Percentiles rank a stretch among this genome's conserved stretches.
These are phyloP conservation scores for Temnothorax rugatulus DNA, from an alignment of 2,888 invertebrate genomes.

Conservation along the genomic window DNA sequence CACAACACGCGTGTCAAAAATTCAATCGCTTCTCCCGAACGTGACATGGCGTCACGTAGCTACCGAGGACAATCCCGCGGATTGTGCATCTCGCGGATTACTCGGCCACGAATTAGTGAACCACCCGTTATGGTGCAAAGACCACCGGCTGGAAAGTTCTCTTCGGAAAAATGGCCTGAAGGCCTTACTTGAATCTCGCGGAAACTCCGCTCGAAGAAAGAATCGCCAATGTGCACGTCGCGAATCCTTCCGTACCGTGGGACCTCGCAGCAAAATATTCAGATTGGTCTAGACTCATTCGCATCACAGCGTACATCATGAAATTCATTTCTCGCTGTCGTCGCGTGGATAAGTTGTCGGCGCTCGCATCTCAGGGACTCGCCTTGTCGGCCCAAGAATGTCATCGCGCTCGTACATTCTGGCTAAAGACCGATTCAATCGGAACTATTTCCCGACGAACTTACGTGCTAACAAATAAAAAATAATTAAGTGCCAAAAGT, in stretches of 20 bases:
- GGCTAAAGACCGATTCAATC: no score
- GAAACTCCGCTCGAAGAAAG: background rate
- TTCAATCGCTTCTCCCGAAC: no score
- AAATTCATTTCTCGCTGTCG: background rate
- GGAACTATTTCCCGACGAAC: no score
- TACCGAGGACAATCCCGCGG: background rate
- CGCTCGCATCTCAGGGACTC: no score
- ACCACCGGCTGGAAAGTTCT: background rate
- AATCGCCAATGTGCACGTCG: background rate
- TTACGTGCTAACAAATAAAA: no score
- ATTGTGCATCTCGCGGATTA: background rate
- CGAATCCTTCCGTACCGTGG: background rate
- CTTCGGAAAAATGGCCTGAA: background rate
- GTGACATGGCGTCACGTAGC: background rate
- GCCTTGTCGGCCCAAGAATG: background rate
- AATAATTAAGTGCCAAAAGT: no score
- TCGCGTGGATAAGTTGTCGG: no score
- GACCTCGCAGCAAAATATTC: background rate
- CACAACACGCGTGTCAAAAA: no score
- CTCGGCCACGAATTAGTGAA: background rate
- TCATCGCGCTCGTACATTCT: background rate
- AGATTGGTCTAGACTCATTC: background rate
- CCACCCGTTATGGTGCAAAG: background rate
- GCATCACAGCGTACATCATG: constrained; percentile 9
- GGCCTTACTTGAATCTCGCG: no score